Base-by-base conservation (phyloP, 2,888 invertebrate genomes). In the Hemicrepidius hirtus region DNA sequence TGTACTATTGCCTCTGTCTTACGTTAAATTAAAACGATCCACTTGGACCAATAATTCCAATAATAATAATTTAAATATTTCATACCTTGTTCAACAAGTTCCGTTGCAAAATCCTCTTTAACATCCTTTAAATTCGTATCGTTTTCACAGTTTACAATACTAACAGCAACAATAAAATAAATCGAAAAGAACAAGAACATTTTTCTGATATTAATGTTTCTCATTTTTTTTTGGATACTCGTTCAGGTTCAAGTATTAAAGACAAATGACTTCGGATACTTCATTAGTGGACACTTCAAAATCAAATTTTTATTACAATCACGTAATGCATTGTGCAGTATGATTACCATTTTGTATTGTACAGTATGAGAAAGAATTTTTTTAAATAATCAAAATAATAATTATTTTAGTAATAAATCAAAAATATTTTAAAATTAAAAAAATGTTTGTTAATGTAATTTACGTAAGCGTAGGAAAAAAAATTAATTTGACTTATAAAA, bases 21-120 rank as follows among this genome's bases (percentile, higher is more conserved):
- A 4, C 13, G 2, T 40, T 40, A 13, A 40, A 13, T 40, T 13
- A 13, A 37, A 4, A 40, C 13, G 4, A 6, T 6, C n/a, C n/a
- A 3, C 40, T 40, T 40, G 4, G 13, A n/a, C 40, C 13, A 13
- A 1, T 13, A 40, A 40, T 13, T 3, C 12, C 6, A 41, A 41
- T 41, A 20, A 1, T 4, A 46, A 20, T 18, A 9, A 46, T 5
- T 13, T n/a, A 53, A 24, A 28, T 50, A 7, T n/a, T 2, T n/a
- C 66, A 28, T 66, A 66, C 66, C 66, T 67, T 67, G 57, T 57
- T 67, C 67, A 20, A 67, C 28, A 7, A 67, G 18, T 46, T 46
- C 46, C 20, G 5, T 1, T 2, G 18, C 3, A 46, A 46, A 10
- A 46, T 46, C 46, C 3, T 3, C 18, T 7, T 18, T 9, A 9